phyloP scores from a whole-genome alignment of 2,888 invertebrate genomes.

The Chymomyza fuscimana region DNA sequence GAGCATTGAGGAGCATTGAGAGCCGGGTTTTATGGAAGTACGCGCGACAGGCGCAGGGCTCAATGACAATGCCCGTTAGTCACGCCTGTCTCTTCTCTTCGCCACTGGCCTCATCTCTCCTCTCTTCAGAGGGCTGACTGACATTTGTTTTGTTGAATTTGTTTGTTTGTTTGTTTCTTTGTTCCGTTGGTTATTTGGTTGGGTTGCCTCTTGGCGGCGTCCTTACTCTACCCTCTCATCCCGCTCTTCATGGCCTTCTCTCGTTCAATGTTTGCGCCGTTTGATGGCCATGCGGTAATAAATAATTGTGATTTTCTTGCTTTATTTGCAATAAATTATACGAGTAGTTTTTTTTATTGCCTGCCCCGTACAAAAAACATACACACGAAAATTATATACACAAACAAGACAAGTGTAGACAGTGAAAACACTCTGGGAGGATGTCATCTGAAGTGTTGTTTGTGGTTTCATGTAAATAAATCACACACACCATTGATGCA shows the following conservation, averaged over 20 bases:
- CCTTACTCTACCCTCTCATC: too few relatives aligned
- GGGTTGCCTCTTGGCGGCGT: background rate
- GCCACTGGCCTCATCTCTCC: conserved; percentile 18
- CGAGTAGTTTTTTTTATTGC: conserved; percentile 36
- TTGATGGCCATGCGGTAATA: conserved; percentile 52
- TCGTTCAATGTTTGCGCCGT: conserved; percentile 23
- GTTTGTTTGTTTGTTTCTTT: conserved; percentile 16
- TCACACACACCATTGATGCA: conserved; percentile 59
- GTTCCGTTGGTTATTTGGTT: conserved; percentile 21
- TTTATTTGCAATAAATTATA: conserved; percentile 67
- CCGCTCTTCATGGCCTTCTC: background rate
- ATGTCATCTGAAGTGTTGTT: conserved; percentile 45
- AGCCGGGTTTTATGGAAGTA: conserved; percentile 38
- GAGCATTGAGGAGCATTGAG: conserved; percentile 55
- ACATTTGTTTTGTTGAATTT: conserved; percentile 56
- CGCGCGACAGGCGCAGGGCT: conserved; percentile 45
- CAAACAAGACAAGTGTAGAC: conserved; percentile 45
- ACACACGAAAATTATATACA: conserved; percentile 29
- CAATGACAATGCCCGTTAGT: conserved; percentile 9
- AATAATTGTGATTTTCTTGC: conserved; percentile 62
- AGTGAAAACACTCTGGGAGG: conserved; percentile 13
- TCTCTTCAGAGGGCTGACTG: conserved; percentile 39
- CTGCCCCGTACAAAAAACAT: conserved; percentile 17
- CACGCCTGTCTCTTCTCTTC: conserved; percentile 13
- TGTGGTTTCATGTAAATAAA: conserved; percentile 58